Evolutionary conservation across 2,797 vertebrate species (phyloP).

Genomic region (Acrossocheilus wenchowensis): DNA sequence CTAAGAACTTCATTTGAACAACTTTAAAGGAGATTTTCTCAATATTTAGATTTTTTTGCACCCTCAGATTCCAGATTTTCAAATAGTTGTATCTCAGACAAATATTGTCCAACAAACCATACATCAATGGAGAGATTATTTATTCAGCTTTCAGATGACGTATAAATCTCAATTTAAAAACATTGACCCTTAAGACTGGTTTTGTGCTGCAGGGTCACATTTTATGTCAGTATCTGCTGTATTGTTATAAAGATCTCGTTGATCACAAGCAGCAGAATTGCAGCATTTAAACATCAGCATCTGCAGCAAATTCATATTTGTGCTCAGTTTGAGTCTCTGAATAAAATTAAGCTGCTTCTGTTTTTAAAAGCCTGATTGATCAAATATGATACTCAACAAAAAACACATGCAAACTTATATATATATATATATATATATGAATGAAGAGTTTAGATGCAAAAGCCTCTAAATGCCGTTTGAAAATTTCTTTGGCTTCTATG

Average conservation of each 20-base stretch:
- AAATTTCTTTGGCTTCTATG: too few species aligned
- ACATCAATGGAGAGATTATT: not conserved
- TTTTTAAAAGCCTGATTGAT: not conserved
- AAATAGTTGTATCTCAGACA: too few species aligned
- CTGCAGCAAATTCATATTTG: not conserved
- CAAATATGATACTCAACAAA: not conserved
- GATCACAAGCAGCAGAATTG: not conserved
- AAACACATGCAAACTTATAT: too few species aligned
- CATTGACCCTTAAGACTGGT: too few species aligned
- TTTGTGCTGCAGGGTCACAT: not conserved
- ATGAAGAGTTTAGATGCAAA: too few species aligned
- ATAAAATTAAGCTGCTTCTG: not conserved
- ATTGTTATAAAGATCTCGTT: too few species aligned
- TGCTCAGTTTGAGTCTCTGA: too few species aligned
- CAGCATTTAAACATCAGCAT: not conserved
- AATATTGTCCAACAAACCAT: too few species aligned
- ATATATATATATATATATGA: too few species aligned
- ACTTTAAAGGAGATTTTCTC: not conserved
- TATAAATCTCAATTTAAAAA: too few species aligned
- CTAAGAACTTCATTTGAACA: not conserved
- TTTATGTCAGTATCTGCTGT: not conserved
- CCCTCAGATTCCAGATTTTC: too few species aligned
- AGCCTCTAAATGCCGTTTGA: too few species aligned
- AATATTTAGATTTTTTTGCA: not conserved
- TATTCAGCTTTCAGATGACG: not conserved